Evolutionary conservation across 2,113 vertebrate species (phyloP).

Genomic region (Megaceryle maxima): DNA sequence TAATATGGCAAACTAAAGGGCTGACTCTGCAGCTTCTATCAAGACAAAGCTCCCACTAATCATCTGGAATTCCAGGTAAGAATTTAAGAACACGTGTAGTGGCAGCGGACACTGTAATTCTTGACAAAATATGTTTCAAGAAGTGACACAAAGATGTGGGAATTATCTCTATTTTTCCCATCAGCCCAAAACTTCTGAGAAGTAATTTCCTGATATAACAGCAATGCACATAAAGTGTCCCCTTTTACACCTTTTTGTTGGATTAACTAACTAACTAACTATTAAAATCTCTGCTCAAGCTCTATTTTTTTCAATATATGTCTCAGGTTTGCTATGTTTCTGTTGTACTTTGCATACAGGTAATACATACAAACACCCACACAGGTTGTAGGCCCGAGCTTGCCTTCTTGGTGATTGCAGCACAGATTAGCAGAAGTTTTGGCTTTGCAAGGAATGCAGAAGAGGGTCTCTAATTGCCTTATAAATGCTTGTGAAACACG

Average conservation of each 20-base stretch:
- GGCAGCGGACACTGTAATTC: neutral
- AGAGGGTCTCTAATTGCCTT: slow-evolving; percentile 17
- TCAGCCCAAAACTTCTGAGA: neutral
- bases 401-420: slow-evolving; percentile 17
- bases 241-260: neutral
- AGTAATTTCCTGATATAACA: neutral
- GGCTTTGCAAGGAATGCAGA: slow-evolving; percentile 31
- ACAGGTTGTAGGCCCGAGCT: slow-evolving; percentile 21
- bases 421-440: slow-evolving; percentile 49
- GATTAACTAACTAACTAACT: neutral
- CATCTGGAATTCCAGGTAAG: neutral
- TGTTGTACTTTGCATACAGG: slow-evolving; percentile 4
- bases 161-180: neutral
- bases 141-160: neutral
- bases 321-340: slow-evolving; percentile 1
- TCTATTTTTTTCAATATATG: neutral
- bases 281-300: neutral
- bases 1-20: neutral
- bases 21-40: neutral
- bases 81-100: neutral
- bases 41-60: neutral
- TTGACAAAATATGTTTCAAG: neutral
- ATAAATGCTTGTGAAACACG: slow-evolving; percentile 37
- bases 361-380: slow-evolving; percentile 33
- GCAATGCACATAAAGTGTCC: neutral